phyloP scores from a whole-genome alignment of 64 coral and sea anemone genomes.

The Hydrozoanthus tunicans region DNA sequence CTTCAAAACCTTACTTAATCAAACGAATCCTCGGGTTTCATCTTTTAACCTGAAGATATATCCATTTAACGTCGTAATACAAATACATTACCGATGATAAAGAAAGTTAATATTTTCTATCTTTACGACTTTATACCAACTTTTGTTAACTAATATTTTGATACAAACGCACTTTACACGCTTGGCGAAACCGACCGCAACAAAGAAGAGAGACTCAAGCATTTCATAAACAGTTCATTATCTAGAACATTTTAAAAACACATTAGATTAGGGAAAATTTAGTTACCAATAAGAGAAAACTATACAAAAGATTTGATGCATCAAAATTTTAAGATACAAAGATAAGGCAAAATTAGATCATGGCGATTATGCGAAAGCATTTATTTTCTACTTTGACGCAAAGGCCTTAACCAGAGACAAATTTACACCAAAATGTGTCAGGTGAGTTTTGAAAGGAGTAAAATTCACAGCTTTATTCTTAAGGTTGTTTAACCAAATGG shows the following conservation, averaged over 20 bases:
- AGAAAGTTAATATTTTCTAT: conserved; percentile 60
- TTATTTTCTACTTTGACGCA: not conserved
- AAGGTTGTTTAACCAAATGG: conserved; percentile 53
- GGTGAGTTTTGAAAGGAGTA: not conserved
- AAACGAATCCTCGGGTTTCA: conserved; percentile 17
- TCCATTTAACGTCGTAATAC: conserved; percentile 58
- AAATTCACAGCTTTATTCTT: not conserved
- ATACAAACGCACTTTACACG: conserved; percentile 13
- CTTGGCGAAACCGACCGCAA: not conserved
- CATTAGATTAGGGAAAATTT: conserved; percentile 48
- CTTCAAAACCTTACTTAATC: not conserved
- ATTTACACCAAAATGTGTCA: not conserved
- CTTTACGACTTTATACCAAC: conserved; percentile 50
- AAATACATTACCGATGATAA: conserved; percentile 55
- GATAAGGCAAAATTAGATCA: conserved; percentile 35
- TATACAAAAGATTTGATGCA: conserved; percentile 44
- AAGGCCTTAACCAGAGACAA: not conserved
- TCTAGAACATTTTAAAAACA: conserved; percentile 13
- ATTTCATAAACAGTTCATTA: conserved; percentile 58
- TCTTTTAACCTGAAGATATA: conserved; percentile 17
- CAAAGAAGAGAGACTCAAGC: conserved; percentile 27
- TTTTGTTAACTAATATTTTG: conserved; percentile 52
- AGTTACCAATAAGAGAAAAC: conserved; percentile 16
- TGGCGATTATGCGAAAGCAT: conserved; percentile 25
- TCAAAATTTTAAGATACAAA: conserved; percentile 32